phyloP scores from a whole-genome alignment of 2,113 vertebrate genomes.

The Coryphaenoides rupestris region DNA sequence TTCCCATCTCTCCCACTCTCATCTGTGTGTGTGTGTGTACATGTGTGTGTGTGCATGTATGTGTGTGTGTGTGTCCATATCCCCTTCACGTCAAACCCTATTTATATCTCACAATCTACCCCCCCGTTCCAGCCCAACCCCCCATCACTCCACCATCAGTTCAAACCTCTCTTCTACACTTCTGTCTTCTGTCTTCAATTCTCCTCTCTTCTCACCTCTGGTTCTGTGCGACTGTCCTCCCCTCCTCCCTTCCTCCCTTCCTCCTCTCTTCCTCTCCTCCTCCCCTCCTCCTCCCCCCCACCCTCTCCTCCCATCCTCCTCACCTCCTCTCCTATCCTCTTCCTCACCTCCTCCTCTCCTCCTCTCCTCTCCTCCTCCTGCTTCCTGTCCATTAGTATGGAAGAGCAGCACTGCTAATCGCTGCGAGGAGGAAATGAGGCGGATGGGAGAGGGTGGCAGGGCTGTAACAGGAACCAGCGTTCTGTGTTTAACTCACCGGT shows the following conservation, averaged over 20 bases:
- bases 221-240: neutral
- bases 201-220: neutral
- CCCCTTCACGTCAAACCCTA: too few relatives aligned
- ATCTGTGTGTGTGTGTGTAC: too few relatives aligned
- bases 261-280: neutral
- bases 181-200: neutral
- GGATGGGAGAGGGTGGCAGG: conserved; percentile 32
- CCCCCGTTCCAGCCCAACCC: neutral
- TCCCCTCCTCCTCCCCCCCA: neutral
- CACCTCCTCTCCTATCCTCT: neutral
- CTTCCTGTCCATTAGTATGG: conserved; percentile 59
- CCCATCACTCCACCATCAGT: neutral
- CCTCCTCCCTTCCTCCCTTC: neutral
- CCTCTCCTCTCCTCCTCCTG: conserved; percentile 27
- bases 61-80: too few relatives aligned
- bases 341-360: conserved; percentile 2
- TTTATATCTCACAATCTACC: too few relatives aligned
- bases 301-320: neutral
- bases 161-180: neutral
- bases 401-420: conserved; percentile 57
- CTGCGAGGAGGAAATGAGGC: conserved; percentile 31
- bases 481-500: conserved; percentile 53
- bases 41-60: too few relatives aligned
- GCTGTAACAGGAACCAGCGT: conserved; percentile 60
- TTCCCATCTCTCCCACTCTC: neutral